A percentile compares a stretch with the other conserved stretches of the same genome.
These are phyloP conservation scores for Falco columbarius DNA, from an alignment of 2,797 vertebrate species.

Conservation along the genomic window DNA sequence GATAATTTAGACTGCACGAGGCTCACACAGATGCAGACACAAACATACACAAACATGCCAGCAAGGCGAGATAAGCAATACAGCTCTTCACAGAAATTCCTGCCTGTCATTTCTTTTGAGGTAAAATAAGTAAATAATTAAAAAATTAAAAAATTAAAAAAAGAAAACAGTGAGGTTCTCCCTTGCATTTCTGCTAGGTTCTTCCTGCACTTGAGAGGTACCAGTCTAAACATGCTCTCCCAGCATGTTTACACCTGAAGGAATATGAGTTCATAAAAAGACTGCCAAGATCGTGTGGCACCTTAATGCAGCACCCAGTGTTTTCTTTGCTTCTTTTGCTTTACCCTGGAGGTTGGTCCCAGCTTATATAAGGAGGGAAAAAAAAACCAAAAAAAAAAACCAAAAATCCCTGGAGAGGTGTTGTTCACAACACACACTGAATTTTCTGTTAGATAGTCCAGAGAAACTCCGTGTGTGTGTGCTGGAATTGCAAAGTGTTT, in stretches of 20 bases:
- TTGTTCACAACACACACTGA: background rate
- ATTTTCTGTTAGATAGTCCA: background rate
- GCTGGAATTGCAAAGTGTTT: background rate
- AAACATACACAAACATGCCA: constrained; percentile 28
- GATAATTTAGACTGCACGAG: constrained; percentile 43
- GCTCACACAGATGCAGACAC: constrained; percentile 35
- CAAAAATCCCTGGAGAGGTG: background rate
- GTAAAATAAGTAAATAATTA: background rate
- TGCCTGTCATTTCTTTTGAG: background rate
- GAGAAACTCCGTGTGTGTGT: background rate
- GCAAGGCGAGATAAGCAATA: constrained; percentile 7
- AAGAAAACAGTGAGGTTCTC: background rate
- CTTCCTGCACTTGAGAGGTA: background rate
- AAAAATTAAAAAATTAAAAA: background rate
- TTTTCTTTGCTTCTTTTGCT: constrained; percentile 3
- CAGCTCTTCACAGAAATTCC: constrained; percentile 14
- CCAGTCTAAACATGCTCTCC: constrained; percentile 20
- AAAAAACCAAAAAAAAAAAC: background rate
- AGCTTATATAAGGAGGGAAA: background rate
- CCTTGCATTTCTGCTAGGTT: background rate
- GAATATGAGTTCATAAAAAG: constrained; percentile 13
- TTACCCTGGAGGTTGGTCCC: background rate
- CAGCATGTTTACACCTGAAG: background rate
- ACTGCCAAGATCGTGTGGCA: background rate
- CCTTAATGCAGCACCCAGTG: background rate